These are phyloP conservation scores for Uria aalge DNA, from an alignment of 2,113 vertebrate genomes.

Conservation along the genomic window DNA sequence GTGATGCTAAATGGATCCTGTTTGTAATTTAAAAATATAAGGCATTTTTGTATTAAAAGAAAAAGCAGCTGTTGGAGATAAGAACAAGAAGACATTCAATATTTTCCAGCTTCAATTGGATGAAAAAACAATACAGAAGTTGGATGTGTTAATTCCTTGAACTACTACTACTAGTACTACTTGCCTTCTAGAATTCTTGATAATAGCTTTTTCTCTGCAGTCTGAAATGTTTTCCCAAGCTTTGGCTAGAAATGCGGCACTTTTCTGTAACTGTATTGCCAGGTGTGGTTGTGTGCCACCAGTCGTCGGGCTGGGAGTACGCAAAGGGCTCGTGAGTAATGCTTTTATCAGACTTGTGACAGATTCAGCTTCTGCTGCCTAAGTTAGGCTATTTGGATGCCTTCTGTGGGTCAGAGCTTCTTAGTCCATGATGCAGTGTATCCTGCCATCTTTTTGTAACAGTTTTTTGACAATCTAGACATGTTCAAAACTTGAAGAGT, in stretches of 20 bases:
- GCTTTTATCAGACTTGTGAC: background rate
- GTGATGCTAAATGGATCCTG: conserved; percentile 35
- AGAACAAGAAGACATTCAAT: background rate
- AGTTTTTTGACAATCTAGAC: background rate
- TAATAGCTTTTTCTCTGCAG: background rate
- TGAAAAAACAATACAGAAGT: background rate
- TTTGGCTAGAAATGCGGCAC: background rate
- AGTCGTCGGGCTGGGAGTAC: background rate
- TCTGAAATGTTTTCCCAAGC: background rate
- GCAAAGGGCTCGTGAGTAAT: background rate
- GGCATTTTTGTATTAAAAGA: background rate
- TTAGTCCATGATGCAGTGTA: background rate
- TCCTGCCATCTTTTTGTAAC: background rate
- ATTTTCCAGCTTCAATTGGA: background rate
- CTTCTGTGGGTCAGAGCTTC: background rate
- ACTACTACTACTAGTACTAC: background rate
- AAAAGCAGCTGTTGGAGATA: conserved; percentile 10
- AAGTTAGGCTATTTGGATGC: background rate
- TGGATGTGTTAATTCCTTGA: background rate
- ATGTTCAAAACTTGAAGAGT: background rate
- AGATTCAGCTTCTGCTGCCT: background rate
- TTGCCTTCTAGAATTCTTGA: background rate
- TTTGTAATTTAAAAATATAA: conserved; percentile 44
- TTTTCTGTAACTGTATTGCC: background rate
- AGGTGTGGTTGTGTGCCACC: background rate